A percentile compares a stretch with the other conserved stretches of the same genome.
Conservation (phyloP, 2,888 invertebrate species). For the Rutpela maculata region DNA sequence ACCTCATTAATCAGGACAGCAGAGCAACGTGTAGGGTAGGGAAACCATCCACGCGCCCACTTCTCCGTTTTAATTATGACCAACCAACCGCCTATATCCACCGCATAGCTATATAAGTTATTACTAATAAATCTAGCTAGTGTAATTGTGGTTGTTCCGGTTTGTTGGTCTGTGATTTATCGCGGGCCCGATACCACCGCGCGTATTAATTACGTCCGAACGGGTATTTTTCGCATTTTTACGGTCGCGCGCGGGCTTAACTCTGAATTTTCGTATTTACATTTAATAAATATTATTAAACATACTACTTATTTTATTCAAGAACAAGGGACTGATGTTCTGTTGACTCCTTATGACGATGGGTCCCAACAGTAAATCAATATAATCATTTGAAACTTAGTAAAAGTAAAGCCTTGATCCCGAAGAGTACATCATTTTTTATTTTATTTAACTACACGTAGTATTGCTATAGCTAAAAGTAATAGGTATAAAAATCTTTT, state of each 20-base stretch:
- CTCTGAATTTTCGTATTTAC: not conserved
- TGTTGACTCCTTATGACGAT: too few species aligned
- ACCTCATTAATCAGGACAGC: constrained; percentile 67
- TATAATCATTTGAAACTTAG: too few species aligned
- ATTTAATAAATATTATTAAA: not conserved
- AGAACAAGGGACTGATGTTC: too few species aligned
- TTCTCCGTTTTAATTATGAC: constrained; percentile 67
- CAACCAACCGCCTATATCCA: constrained; percentile 51
- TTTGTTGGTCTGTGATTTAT: constrained; percentile 65
- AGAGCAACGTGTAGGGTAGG: constrained; percentile 47
- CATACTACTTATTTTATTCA: not conserved
- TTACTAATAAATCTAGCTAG: constrained; percentile 68
- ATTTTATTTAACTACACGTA: too few species aligned
- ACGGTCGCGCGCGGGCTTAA: not conserved
- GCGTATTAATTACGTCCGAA: constrained; percentile 54
- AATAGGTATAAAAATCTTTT: too few species aligned
- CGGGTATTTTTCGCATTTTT: constrained; percentile 37
- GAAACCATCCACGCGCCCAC: constrained; percentile 21
- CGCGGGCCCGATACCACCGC: constrained; percentile 56
- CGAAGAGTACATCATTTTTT: too few species aligned
- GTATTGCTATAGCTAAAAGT: too few species aligned
- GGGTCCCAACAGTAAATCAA: too few species aligned
- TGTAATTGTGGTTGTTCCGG: constrained; percentile 67
- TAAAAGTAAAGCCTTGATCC: too few species aligned
- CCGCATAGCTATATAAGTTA: constrained; percentile 63